These are phyloP conservation scores for Onychomys arenicola DNA, from an alignment of 2,797 vertebrate species.

Conservation along the genomic window DNA sequence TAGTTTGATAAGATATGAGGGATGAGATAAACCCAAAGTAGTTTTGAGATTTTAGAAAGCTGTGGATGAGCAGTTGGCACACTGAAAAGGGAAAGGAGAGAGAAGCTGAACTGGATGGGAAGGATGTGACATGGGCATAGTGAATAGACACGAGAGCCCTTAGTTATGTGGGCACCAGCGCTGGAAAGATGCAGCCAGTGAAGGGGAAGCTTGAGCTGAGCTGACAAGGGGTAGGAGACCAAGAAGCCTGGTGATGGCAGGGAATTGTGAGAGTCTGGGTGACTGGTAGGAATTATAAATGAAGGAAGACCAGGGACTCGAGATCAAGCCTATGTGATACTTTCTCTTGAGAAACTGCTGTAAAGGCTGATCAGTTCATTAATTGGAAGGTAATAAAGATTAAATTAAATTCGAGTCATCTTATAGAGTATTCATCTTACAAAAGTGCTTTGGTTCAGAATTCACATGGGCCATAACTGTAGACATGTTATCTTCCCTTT, in stretches of 20 bases:
- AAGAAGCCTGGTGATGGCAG: background rate
- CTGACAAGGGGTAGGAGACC: background rate
- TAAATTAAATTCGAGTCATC: conserved; percentile 16
- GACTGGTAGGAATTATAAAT: background rate
- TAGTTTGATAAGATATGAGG: conserved; percentile 59
- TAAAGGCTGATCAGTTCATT: background rate
- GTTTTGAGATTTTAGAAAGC: conserved; percentile 56
- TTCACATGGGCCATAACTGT: background rate
- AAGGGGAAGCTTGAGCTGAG: background rate
- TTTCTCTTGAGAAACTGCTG: background rate
- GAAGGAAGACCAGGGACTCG: background rate
- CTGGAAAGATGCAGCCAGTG: background rate
- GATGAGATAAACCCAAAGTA: conserved; percentile 46
- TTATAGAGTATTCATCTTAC: background rate
- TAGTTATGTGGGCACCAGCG: background rate
- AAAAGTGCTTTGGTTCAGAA: background rate
- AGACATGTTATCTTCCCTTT: background rate
- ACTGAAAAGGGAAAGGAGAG: background rate
- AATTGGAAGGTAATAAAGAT: conserved; percentile 14
- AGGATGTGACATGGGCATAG: background rate
- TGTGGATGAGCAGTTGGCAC: background rate
- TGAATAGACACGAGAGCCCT: background rate
- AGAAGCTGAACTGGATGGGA: background rate
- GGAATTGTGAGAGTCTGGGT: background rate
- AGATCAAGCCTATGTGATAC: background rate